Conservation (phyloP, 2,888 invertebrate genomes). For the Eilema depressum region DNA sequence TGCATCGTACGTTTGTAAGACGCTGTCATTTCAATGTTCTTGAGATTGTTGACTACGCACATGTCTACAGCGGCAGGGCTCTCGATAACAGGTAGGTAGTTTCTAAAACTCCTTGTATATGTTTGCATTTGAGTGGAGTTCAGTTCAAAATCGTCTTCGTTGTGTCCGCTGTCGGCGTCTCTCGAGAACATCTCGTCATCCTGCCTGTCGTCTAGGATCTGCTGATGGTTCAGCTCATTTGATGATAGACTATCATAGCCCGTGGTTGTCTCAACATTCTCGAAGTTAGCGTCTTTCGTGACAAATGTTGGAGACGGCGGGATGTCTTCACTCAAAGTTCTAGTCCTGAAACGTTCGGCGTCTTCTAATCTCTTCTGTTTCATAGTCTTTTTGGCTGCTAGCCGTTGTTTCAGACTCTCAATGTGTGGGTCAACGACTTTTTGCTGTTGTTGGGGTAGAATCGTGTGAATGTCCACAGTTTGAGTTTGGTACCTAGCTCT, state of each 20-base stretch:
- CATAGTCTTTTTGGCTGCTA: slow-evolving; percentile 80
- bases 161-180: slow-evolving; percentile 89
- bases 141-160: slow-evolving; percentile 90
- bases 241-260: slow-evolving; percentile 82
- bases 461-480: slow-evolving; percentile 77
- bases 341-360: slow-evolving; percentile 91
- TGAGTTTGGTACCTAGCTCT: slow-evolving; percentile 91
- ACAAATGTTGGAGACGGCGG: slow-evolving; percentile 84
- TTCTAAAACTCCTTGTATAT: slow-evolving; percentile 85
- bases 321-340: slow-evolving; percentile 88
- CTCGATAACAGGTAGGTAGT: slow-evolving; percentile 81
- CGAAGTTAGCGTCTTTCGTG: slow-evolving; percentile 78
- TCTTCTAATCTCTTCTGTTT: slow-evolving; percentile 89
- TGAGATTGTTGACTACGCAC: slow-evolving; percentile 81
- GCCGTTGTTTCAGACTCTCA: slow-evolving; percentile 73
- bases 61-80: slow-evolving; percentile 80
- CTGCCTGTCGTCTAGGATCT: slow-evolving; percentile 67
- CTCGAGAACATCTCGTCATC: slow-evolving; percentile 70
- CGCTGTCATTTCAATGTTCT: slow-evolving; percentile 80
- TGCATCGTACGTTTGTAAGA: slow-evolving; percentile 67
- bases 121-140: slow-evolving; percentile 88
- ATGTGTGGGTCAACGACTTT: slow-evolving; percentile 70
- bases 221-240: slow-evolving; percentile 78
- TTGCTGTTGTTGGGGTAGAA: slow-evolving; percentile 59
- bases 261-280: slow-evolving; percentile 81